A percentile compares a stretch with the other conserved stretches of the same genome.
phyloP scores from a whole-genome alignment of 2,797 vertebrate genomes.

The Glossophaga mutica region DNA sequence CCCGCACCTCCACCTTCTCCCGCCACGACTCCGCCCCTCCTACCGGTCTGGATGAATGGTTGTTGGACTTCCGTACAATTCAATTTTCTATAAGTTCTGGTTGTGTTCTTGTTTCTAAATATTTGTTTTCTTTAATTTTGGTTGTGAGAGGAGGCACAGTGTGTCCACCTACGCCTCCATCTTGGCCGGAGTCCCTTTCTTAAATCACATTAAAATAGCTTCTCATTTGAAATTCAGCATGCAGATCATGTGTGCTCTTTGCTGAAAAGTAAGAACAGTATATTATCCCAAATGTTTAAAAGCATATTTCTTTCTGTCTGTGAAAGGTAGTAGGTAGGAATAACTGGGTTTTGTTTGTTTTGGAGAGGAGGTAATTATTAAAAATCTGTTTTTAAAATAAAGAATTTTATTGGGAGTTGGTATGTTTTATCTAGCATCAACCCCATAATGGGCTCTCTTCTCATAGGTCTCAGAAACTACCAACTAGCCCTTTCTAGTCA shows the following conservation, averaged over 20 bases:
- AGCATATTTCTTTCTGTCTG: background rate
- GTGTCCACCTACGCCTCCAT: no score
- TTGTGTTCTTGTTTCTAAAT: no score
- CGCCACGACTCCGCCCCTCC: no score
- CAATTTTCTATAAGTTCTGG: no score
- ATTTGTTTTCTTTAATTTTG: no score
- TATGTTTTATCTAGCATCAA: background rate
- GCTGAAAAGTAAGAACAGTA: background rate
- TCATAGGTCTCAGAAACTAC: background rate
- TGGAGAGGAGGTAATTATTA: background rate
- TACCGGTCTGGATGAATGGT: no score
- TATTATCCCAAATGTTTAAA: conserved; percentile 19
- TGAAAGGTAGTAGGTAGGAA: background rate
- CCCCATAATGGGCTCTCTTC: background rate
- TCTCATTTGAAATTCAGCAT: conserved; percentile 23
- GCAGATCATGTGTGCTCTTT: background rate
- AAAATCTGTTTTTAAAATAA: background rate
- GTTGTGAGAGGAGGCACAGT: no score
- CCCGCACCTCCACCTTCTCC: no score
- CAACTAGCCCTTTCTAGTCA: background rate
- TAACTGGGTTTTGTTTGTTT: background rate
- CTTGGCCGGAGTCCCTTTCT: no score
- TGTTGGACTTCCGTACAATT: no score
- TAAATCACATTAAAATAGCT: background rate
- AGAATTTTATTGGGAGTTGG: background rate